Base-by-base conservation (phyloP, 2,888 invertebrate species). In the Cantharis rustica region DNA sequence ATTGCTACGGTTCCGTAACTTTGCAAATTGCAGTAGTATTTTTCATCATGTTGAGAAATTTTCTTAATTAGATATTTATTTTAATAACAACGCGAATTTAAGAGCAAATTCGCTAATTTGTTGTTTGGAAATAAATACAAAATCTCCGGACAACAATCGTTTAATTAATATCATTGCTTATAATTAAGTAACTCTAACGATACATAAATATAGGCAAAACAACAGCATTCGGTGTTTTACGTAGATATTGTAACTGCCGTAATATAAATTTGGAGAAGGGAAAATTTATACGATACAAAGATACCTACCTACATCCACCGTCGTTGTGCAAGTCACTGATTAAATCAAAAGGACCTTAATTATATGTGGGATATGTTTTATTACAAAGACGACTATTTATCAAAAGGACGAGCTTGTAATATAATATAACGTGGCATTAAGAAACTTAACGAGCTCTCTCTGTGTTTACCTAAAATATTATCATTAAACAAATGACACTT, bases 291-390 rank as follows among this genome's bases (percentile, higher is more conserved):
- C 31, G 68, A 68, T 73, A 73, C 73, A 73, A 73, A 68, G 73
- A 73, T 73, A 66, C 23, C 64, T 23, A 23, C 23, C 23, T 23
- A 23, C 23, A 23, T 66, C 64, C 11, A 23, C 23, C 64, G 62
- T 70, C 63, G 71, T 77, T 77, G 71, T 72, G 75, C 61, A 72
- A 68, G 66, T 63, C 62, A 20, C 47, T 71, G 79, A 80, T 80
- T 77, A 75, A 69, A 79, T 79, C 79, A 79, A 80, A 79, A 78
- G 79, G 77, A 69, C 71, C 72, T 70, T 78, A 80, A 80, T 80
- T 79, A 80, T 75, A 78, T 73, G 75, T 26, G 61, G 68, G 73
- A 75, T 74, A 76, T 79, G 79, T 79, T 77, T 80, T 80, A 80
- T 78, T 80, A 79, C 79, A 78, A 72, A 74, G 74, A 23, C 69